Base-by-base conservation (phyloP, 2,888 invertebrate species). In the Eudasyphora cyanicolor region DNA sequence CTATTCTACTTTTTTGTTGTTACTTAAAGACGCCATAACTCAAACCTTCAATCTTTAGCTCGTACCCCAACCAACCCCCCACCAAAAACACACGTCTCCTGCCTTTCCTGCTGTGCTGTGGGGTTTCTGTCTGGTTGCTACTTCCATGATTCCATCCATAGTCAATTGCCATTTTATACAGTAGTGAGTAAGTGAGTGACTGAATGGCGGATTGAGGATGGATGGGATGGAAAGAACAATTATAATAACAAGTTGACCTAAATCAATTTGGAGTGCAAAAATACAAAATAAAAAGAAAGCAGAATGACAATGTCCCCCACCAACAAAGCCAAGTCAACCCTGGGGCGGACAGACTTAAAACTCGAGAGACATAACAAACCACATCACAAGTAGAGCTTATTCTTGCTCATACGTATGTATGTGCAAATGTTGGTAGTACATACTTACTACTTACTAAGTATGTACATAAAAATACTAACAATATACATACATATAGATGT, bases 211-310 rank as follows among this genome's bases (percentile, higher is more conserved):
- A 49, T 74, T 67, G 8, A 78, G 64, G 49, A 76, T 77, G 83
- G 54, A 70, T 57, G 76, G n/a, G n/a, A 75, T 57, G 62, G 3
- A 71, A 29, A 71, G 29, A 70, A 74, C 70, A 64, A 74, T 82
- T 62, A 45, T 54, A 80, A 85, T 71, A 76, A 82, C 73, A 84
- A 88, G 86, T 88, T 89, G 90, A 90, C 90, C 90, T 87, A 90
- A 88, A 89, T 85, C 78, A 81, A 69, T 85, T 82, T 57, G 85
- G 29, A 74, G 85, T 86, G 86, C 85, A 86, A 87, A 88, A 82
- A 84, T n/a, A n/a, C n/a, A 76, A 79, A 24, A 78, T 14, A 71
- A 77, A 79, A 60, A 24, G 49, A 76, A 79, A 80, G 67, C 62
- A 60, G 62, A 62, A 79, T 51, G 57, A 38, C 62, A 67, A 45